These are phyloP conservation scores for Rotaria magnacalcarata DNA, from an alignment of 2,888 invertebrate species.

Conservation along the genomic window DNA sequence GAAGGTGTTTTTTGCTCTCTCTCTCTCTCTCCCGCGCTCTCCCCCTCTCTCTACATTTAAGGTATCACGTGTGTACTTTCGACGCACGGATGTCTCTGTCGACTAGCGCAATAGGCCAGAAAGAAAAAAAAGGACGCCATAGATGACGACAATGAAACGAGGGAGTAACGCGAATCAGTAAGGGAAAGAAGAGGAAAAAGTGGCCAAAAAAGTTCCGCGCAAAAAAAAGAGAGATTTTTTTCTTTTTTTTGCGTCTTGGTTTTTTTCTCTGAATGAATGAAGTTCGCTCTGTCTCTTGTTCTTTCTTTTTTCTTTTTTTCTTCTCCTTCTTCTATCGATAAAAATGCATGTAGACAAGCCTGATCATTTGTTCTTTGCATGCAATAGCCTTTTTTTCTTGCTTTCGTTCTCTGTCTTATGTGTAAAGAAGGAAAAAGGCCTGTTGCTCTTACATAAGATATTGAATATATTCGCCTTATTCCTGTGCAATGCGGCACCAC, in stretches of 20 bases:
- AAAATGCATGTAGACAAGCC: background rate
- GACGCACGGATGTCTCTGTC: slow-evolving; percentile 12
- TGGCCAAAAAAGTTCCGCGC: slow-evolving; percentile 14
- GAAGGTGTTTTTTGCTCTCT: slow-evolving; percentile 13
- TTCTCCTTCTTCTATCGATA: slow-evolving; percentile 27
- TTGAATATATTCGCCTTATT: background rate
- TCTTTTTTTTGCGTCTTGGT: slow-evolving; percentile 17
- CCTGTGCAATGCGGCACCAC: slow-evolving; percentile 15
- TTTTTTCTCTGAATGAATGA: background rate
- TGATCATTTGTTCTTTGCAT: background rate
- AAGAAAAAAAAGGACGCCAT: slow-evolving; percentile 35
- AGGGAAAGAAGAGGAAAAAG: background rate
- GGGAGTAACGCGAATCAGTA: background rate
- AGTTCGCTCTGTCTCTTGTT: background rate
- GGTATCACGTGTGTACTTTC: slow-evolving; percentile 1
- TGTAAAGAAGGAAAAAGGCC: background rate
- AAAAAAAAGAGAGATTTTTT: slow-evolving; percentile 32
- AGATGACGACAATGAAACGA: slow-evolving; percentile 28
- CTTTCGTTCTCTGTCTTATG: slow-evolving; percentile 19
- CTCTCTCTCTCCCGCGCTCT: background rate
- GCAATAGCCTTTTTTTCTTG: slow-evolving; percentile 12
- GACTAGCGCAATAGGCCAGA: background rate
- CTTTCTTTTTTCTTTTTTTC: background rate
- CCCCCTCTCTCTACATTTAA: background rate
- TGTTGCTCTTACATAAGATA: background rate